Evolutionary conservation across 2,888 invertebrate genomes (phyloP), one percentile per base, ranked within the genome.

Genomic region (Catotricha subobsoleta): DNA sequence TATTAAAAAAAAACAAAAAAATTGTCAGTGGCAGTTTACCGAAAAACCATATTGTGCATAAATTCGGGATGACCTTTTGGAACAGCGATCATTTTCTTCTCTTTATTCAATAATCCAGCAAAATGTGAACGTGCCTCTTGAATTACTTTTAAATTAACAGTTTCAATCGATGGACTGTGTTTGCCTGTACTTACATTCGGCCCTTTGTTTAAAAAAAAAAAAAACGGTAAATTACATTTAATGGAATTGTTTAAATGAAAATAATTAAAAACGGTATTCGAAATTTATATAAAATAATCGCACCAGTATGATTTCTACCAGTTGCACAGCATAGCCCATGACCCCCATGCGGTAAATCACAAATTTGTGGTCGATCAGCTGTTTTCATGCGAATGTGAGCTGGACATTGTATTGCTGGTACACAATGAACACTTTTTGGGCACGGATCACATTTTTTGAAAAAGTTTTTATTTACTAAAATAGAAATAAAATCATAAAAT

Each of bases 381-480:
- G 46, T 48, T 31, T 49, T 48, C 54, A 57, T 52, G 3, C 63
- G 58, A 4, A 76, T 56, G 52, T 74, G 75, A 0, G 74, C 75
- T 1, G 78, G 76, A 53, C 78, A 79, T 52, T 74, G 73, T 18
- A 79, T 67, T 46, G 65, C 68, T 1, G 74, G 70, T 4, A 76
- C 74, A 49, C 77, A 78, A 34, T 52, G 51, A 1, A 69, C 66
- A 9, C 60, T 56, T 1, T 62, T 56, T 1, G 67, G 64, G 46
- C 75, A 76, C 2, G 52, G 49, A 15, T 55, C 56, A 41, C 67
- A 67, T 36, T 47, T 45, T 34, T 46, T 34, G 15, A 35, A 38
- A 19, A 38, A 28, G 16, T 27, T 28, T n/a, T n/a, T 3, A 38
- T 38, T 28, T 2, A 38, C 28, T 38, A 34, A 12, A 34, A 23